Evolutionary conservation across 1,140 invertebrate species (phyloP).

Genomic region (Macrobrachium nipponense): DNA sequence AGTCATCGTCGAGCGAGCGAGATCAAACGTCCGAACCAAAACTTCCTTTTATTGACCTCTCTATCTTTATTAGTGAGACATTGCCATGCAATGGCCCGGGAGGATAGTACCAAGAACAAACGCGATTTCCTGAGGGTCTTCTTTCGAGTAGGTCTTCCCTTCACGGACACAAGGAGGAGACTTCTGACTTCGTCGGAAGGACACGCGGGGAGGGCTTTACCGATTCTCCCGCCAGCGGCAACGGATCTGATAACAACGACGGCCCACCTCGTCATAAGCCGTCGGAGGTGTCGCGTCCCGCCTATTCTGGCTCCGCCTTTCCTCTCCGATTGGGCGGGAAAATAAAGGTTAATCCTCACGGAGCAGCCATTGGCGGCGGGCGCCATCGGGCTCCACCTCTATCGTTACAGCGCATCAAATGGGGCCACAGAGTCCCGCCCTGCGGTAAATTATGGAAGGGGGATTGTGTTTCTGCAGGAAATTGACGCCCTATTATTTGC

Average conservation of each 20-base stretch:
- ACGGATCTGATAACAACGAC: conserved; percentile 51
- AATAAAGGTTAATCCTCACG: conserved; percentile 12
- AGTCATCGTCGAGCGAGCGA: too few relatives aligned
- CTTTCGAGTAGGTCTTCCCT: not conserved
- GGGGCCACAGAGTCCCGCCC: conserved; percentile 37
- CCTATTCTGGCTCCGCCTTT: conserved; percentile 28
- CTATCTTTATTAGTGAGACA: too few relatives aligned
- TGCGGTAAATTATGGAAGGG: conserved; percentile 46
- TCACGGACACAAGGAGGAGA: too few relatives aligned
- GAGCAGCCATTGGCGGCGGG: not conserved
- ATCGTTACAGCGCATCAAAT: conserved; percentile 57
- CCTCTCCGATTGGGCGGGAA: conserved; percentile 21
- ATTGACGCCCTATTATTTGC: conserved; percentile 56
- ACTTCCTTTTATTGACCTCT: too few relatives aligned
- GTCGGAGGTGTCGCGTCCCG: conserved; percentile 37
- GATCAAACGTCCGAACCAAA: too few relatives aligned
- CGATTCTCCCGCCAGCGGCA: conserved; percentile 48
- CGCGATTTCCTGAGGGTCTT: not conserved
- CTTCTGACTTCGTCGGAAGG: too few relatives aligned
- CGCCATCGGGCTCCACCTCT: conserved; percentile 25
- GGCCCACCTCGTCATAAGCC: conserved; percentile 47
- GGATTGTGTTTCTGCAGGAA: conserved; percentile 58
- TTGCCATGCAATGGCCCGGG: too few relatives aligned
- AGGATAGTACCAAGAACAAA: too few relatives aligned
- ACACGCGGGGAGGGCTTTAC: not conserved